Conservation (phyloP, 2,888 invertebrate genomes). For the Lamellibrachia satsuma region DNA sequence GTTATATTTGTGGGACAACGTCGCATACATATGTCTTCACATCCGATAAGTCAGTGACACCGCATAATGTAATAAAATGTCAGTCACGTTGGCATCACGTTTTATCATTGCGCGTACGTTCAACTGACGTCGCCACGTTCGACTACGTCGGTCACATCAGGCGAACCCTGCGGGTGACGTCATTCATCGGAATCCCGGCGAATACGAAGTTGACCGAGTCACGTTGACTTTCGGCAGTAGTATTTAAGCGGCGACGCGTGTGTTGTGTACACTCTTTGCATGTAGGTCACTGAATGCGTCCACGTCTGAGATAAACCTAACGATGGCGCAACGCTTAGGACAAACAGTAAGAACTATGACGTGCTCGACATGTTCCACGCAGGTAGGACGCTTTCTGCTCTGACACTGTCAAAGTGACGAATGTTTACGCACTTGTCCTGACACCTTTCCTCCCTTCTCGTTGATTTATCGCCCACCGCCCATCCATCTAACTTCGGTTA, state of each 20-base stretch:
- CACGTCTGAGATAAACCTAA: neutral
- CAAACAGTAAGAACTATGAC: neutral
- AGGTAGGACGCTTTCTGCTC: neutral
- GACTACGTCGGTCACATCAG: neutral
- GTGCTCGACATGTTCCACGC: neutral
- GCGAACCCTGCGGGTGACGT: constrained; percentile 4
- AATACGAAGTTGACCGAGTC: constrained; percentile 12
- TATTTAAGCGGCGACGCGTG: neutral
- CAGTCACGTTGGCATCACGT: neutral
- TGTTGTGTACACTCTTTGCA: neutral
- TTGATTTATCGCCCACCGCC: neutral
- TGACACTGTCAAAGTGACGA: neutral
- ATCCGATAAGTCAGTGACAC: neutral
- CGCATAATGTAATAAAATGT: neutral
- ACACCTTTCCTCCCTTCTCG: neutral
- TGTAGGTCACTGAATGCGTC: neutral
- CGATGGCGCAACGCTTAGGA: constrained; percentile 10
- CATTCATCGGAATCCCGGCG: neutral
- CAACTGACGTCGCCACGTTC: neutral
- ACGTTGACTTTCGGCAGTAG: constrained; percentile 13
- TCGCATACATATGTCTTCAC: neutral
- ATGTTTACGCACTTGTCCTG: neutral
- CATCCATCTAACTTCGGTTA: neutral
- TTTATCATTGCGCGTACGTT: neutral
- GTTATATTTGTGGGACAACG: neutral